phyloP scores from a whole-genome alignment of 2,797 vertebrate species.

The Toxotes lorentzi region DNA sequence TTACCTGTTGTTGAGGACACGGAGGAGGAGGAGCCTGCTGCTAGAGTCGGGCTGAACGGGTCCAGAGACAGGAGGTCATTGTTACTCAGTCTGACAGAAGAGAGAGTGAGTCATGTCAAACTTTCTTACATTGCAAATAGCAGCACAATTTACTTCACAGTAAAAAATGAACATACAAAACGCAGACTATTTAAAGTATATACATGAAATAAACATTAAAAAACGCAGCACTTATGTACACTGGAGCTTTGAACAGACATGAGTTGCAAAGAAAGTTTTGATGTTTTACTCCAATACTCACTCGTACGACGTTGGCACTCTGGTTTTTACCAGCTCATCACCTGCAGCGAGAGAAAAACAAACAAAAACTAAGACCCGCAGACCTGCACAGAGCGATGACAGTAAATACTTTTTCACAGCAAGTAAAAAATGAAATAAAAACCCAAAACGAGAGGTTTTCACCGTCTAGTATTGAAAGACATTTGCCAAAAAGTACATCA shows the following conservation, averaged over 20 bases:
- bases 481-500: slow-evolving; percentile 46
- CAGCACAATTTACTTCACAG: neutral
- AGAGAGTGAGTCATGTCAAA: slow-evolving; percentile 1
- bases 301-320: slow-evolving; percentile 88
- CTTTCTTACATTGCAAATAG: neutral
- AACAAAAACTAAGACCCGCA: slow-evolving; percentile 15
- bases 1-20: slow-evolving; percentile 89
- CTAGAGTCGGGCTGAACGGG: slow-evolving; percentile 88
- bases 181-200: neutral
- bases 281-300: slow-evolving; percentile 82
- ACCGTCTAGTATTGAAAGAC: slow-evolving; percentile 4
- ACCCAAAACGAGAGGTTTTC: slow-evolving; percentile 31
- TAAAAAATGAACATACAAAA: neutral
- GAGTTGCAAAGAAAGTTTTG: neutral
- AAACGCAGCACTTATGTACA: neutral
- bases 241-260: neutral
- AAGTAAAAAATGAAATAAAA: slow-evolving; percentile 25
- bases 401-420: slow-evolving; percentile 27
- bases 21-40: slow-evolving; percentile 86
- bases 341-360: slow-evolving; percentile 82
- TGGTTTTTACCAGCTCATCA: slow-evolving; percentile 93
- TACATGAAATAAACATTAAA: neutral
- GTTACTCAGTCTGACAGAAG: slow-evolving; percentile 85
- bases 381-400: slow-evolving; percentile 24
- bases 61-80: slow-evolving; percentile 95